Conservation (phyloP, 2,113 vertebrate genomes). For the Equus przewalskii region DNA sequence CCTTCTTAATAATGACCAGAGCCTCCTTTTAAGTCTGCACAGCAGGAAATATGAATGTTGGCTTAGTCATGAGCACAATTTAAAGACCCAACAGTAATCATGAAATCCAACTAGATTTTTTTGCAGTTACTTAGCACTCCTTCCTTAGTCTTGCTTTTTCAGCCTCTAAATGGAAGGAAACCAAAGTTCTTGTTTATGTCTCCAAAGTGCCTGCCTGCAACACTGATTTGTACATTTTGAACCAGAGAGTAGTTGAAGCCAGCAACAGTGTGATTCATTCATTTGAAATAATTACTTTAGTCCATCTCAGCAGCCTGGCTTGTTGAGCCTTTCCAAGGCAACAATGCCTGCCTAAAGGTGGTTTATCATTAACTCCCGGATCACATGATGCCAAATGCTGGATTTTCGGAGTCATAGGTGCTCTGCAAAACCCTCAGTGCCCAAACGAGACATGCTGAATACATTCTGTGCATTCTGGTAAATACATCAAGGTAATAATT, state of each 20-base stretch:
- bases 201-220: conserved; percentile 68
- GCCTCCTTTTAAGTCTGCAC: conserved; percentile 38
- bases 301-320: not conserved
- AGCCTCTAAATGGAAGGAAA: conserved; percentile 80
- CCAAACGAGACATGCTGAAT: conserved; percentile 66
- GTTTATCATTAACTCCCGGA: conserved; percentile 38
- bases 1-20: not conserved
- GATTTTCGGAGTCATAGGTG: conserved; percentile 30
- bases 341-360: conserved; percentile 29
- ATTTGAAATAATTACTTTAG: conserved; percentile 38
- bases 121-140: conserved; percentile 73
- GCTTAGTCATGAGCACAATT: not conserved
- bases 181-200: conserved; percentile 85
- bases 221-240: conserved; percentile 76
- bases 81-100: conserved; percentile 38
- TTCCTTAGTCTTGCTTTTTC: conserved; percentile 76
- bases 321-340: conserved; percentile 32
- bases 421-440: conserved; percentile 63
- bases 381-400: conserved; percentile 17
- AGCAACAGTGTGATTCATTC: conserved; percentile 24
- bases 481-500: conserved; percentile 71
- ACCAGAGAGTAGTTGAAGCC: not conserved
- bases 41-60: conserved; percentile 54
- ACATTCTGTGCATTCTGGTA: conserved; percentile 78
- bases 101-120: conserved; percentile 47